Evolutionary conservation across 2,888 invertebrate species (phyloP), one percentile per base, ranked within the genome.

Genomic region (Brachypalpus laphriformis): DNA sequence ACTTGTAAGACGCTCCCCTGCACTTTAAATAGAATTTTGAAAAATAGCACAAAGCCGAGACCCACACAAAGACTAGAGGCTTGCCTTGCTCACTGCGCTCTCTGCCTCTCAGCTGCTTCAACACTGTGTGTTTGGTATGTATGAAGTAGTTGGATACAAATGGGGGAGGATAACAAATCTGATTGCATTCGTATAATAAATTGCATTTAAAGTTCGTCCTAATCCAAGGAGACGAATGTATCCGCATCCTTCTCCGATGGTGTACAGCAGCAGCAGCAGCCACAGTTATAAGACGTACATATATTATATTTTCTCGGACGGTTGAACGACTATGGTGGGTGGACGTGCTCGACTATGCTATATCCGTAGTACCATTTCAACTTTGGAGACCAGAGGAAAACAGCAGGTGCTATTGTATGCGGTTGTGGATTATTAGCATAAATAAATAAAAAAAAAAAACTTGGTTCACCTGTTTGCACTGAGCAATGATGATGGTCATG

Each of bases 141-240:
- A 75, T 75, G 71, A 70, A 85, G 80, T 85, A 71, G 81, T 80
- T 81, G 81, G 59, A 81, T 85, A 85, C 85, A 80, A 85, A 80
- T 81, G 85, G 85, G 75, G 81, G 70, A 75, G 85, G 85, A 82
- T 82, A 76, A 86, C 72, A 76, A 82, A 77, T 86, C 86, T 86
- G 82, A 86, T 86, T 86, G 86, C 76, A 77, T 86, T 86, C 81
- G 86, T 86, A 86, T 86, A 86, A 86, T 82, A 86, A 86, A 86
- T 86, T 86, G 82, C 86, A 86, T 86, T 86, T 86, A 86, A 82
- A 77, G 82, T 86, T 86, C 81, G 76, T 81, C 86, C 82, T 86
- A 86, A 86, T 81, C 80, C 80, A 75, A 65, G 65, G 65, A 85
- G 75, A 85, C 80, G 80, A 80, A 85, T 80, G 66, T 76, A 81